A percentile compares a stretch with the other conserved stretches of the same genome.
Conservation (phyloP, 2,888 invertebrate species). For the Colletes collaris region DNA sequence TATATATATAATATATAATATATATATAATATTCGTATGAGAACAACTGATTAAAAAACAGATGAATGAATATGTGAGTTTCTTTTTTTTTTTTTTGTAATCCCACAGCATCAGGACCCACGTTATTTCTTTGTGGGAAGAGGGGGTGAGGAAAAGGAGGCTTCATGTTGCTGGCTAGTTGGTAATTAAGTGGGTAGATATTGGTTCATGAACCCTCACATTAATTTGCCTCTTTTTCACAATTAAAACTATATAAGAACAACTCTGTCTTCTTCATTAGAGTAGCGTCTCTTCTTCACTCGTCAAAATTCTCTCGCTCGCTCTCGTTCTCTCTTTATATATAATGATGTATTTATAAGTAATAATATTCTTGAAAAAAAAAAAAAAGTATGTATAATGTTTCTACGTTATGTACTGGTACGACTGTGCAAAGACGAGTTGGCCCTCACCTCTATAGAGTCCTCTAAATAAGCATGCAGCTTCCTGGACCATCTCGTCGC, state of each 20-base stretch:
- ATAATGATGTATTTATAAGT: constrained; percentile 79
- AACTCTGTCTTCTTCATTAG: constrained; percentile 71
- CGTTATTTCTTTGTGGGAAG: constrained; percentile 52
- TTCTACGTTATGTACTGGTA: constrained; percentile 73
- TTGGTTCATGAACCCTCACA: constrained; percentile 70
- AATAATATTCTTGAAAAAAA: constrained; percentile 76
- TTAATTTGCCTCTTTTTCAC: constrained; percentile 72
- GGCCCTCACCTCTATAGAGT: constrained; percentile 61
- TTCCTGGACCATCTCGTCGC: constrained; percentile 70
- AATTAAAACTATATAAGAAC: constrained; percentile 79
- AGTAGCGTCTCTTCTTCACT: constrained; percentile 65
- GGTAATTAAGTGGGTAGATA: constrained; percentile 69
- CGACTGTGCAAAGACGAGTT: constrained; percentile 73
- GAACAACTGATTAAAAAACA: constrained; percentile 67
- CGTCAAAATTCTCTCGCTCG: constrained; percentile 65
- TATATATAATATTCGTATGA: constrained; percentile 66
- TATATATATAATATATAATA: constrained; percentile 58
- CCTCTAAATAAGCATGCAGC: constrained; percentile 47
- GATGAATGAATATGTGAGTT: constrained; percentile 71
- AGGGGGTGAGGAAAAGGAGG: constrained; percentile 67
- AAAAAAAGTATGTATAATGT: constrained; percentile 74
- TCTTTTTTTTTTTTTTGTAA: constrained; percentile 46
- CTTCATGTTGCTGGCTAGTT: constrained; percentile 71
- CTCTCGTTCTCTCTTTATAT: constrained; percentile 62
- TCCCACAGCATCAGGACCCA: constrained; percentile 65